phyloP scores from a whole-genome alignment of 2,113 vertebrate genomes.

The Okapia johnstoni region DNA sequence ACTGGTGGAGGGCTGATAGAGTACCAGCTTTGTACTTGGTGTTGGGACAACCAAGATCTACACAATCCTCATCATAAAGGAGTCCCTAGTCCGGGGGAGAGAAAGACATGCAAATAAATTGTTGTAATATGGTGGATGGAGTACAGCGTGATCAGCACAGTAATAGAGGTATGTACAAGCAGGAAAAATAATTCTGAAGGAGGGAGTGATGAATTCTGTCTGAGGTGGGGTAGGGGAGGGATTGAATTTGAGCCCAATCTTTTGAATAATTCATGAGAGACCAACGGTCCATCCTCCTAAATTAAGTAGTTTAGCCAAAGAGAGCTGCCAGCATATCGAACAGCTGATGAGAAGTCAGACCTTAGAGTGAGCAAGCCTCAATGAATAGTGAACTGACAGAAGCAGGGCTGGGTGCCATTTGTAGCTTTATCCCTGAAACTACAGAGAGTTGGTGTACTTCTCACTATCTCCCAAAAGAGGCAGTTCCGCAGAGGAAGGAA shows the following conservation, averaged over 20 bases:
- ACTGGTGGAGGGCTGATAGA: background rate
- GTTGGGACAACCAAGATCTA: background rate
- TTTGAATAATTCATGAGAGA: conserved; percentile 64
- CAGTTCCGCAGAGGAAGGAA: background rate
- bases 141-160: background rate
- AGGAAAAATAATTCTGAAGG: conserved; percentile 1
- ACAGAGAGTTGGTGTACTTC: background rate
- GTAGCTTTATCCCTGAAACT: background rate
- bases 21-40: background rate
- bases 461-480: background rate
- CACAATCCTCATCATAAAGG: background rate
- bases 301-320: conserved; percentile 61
- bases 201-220: conserved; percentile 42
- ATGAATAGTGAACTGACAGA: conserved; percentile 28
- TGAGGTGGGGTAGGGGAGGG: background rate
- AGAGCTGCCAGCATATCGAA: conserved; percentile 38
- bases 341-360: conserved; percentile 41
- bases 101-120: background rate
- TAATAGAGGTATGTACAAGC: background rate
- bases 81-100: background rate
- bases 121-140: background rate
- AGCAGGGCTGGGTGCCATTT: background rate
- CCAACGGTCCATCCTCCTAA: conserved; percentile 44
- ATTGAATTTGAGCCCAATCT: conserved; percentile 14
- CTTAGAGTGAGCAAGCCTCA: background rate